Conservation (phyloP, 2,888 invertebrate genomes). For the Coremacera marginata region DNA sequence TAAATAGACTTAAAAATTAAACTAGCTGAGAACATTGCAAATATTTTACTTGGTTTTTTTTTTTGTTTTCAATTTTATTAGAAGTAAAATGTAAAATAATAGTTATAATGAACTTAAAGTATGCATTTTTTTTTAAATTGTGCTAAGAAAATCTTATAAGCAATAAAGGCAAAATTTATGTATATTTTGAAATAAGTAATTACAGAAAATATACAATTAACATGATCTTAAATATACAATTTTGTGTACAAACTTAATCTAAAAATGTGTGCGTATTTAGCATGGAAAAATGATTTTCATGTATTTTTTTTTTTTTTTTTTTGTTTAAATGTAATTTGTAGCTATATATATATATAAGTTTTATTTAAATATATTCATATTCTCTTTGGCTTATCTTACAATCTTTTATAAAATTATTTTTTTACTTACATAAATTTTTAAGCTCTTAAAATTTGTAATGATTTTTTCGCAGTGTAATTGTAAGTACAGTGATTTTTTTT, state of each 20-base stretch:
- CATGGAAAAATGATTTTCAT: too few relatives aligned
- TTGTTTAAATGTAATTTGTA: too few relatives aligned
- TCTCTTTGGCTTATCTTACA: conserved; percentile 69
- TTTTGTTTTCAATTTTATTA: conserved; percentile 59
- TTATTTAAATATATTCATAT: conserved; percentile 45
- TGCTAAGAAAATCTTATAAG: conserved; percentile 17
- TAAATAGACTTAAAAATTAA: conserved; percentile 38
- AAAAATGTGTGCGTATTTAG: too few relatives aligned
- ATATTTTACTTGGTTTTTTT: conserved; percentile 44
- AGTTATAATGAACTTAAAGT: neutral
- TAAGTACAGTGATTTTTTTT: conserved; percentile 13
- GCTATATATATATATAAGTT: too few relatives aligned
- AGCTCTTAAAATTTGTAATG: neutral
- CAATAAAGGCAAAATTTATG: neutral
- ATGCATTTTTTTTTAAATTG: neutral
- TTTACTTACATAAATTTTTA: neutral
- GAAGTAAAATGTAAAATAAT: too few relatives aligned
- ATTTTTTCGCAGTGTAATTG: neutral
- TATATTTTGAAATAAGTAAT: neutral
- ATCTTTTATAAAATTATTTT: conserved; percentile 45
- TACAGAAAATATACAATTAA: too few relatives aligned
- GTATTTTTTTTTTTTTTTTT: too few relatives aligned
- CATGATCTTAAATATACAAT: too few relatives aligned
- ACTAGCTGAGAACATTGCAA: conserved; percentile 63
- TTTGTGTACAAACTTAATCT: too few relatives aligned